A percentile compares a stretch with the other conserved stretches of the same genome.
Conservation (phyloP, 2,888 invertebrate species). For the Pachycephus smyrnensis region DNA sequence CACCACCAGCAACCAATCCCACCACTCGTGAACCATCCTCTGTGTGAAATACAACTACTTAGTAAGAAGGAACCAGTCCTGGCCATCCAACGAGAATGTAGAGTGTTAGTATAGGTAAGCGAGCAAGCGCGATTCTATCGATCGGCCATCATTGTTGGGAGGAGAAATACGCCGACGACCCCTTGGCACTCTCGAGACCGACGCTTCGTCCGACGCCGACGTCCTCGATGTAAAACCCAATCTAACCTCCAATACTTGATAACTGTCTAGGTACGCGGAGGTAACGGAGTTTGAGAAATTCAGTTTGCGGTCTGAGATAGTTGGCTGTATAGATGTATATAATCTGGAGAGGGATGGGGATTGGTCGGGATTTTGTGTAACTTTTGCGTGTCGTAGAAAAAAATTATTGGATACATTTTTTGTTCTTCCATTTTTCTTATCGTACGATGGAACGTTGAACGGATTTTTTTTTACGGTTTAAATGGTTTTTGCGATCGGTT, state of each 20-base stretch:
- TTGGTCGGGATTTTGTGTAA: background rate
- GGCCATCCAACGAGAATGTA: background rate
- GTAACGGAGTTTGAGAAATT: background rate
- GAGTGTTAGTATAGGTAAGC: conserved; percentile 22
- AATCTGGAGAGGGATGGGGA: no score
- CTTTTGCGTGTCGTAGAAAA: background rate
- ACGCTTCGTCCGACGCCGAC: background rate
- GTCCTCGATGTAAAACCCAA: background rate
- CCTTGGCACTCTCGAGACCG: background rate
- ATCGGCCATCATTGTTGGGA: conserved; percentile 31
- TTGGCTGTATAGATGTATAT: background rate
- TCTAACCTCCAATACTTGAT: background rate
- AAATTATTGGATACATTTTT: background rate
- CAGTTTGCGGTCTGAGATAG: background rate
- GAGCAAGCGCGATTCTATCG: conserved; percentile 58
- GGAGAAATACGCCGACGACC: background rate
- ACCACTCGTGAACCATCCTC: background rate
- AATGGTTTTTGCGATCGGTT: no score
- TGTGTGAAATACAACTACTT: background rate
- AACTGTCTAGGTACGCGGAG: background rate
- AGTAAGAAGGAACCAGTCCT: background rate
- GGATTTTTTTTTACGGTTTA: no score
- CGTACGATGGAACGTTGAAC: no score
- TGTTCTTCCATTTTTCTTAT: background rate
- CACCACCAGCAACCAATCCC: background rate